Base-by-base conservation (phyloP, 2,797 vertebrate species). In the Gallinago solitaria region DNA sequence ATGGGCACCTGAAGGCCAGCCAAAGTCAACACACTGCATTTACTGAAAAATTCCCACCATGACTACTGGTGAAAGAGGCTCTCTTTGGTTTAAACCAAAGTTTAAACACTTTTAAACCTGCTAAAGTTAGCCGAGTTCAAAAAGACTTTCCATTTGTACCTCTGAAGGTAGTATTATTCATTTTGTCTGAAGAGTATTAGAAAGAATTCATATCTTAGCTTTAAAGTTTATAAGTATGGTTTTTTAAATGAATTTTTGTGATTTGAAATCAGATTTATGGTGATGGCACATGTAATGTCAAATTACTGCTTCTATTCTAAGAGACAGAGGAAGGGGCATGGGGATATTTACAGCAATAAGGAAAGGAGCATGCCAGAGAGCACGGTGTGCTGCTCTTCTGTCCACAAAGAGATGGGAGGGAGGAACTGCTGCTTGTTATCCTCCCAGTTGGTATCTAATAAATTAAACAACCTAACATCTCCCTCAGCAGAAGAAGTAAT, bases 271-370 rank as follows among this genome's bases (percentile, higher is more conserved):
- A 63, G 19, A 20, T 59, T 59, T 59, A 21, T 59, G 33, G 33
- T 33, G 65, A 51, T 1, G 2, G 23, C 56, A 83, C 10, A 28
- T 0, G 0, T 11, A 15, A 11, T 24, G 15, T 48, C 13, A 71
- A 56, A 60, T 60, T 81, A 4, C 24, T 83, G 19, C 5, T 81
- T 76, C 16, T 61, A 1, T 78, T 68, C 37, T 45, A 87, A 48
- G 33, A 59, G 28, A 73, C 9, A 5, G 16, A 50, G 6, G 13
- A 71, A 85, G 9, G 18, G 43, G 43, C 10, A 1, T n/a, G 78
- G 3, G 23, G 9, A 28, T 56, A 84, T 51, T 24, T 57, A 45
- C 10, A 79, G 4, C 9, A 54, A 19, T 24, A 94, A 83, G 5
- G 28, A 51, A 53, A 6, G 7, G 6, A 86, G 4, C 4, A 2